Conservation (phyloP, 2,888 invertebrate species). For the Amphimallon solstitiale region DNA sequence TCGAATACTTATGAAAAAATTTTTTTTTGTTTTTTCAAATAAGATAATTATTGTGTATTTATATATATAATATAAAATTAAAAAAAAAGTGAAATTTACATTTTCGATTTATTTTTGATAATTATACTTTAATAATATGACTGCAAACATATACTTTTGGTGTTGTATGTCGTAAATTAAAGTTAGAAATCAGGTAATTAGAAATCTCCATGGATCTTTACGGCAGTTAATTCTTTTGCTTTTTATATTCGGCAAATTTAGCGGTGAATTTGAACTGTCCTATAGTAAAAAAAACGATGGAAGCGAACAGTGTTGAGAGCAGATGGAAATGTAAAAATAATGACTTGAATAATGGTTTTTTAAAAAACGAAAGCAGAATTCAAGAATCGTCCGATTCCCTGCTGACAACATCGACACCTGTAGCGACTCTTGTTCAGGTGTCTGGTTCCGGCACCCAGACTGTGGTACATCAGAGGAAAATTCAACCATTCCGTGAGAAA, state of each 20-base stretch:
- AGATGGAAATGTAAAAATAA: conserved; percentile 32
- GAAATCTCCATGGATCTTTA: no score
- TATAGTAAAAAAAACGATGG: conserved; percentile 6
- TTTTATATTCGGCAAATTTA: no score
- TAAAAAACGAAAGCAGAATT: conserved; percentile 45
- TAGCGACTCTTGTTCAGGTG: conserved; percentile 59
- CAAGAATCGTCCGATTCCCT: conserved; percentile 48
- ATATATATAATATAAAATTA: neutral
- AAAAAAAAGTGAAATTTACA: conserved; percentile 3
- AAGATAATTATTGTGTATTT: no score
- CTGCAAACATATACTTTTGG: no score
- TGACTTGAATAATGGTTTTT: conserved; percentile 56
- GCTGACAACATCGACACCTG: conserved; percentile 44
- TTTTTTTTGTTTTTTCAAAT: no score
- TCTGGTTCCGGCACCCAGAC: conserved; percentile 58
- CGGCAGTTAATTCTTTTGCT: no score
- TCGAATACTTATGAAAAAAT: no score
- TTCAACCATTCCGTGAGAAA: conserved; percentile 51
- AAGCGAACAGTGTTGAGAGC: conserved; percentile 22
- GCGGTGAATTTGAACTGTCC: no score
- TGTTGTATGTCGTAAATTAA: no score
- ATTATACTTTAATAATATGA: no score
- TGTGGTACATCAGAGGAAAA: conserved; percentile 54
- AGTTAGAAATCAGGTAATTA: no score
- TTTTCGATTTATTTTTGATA: no score